phyloP scores from a whole-genome alignment of 1,140 invertebrate species.

The Hermetia illucens region DNA sequence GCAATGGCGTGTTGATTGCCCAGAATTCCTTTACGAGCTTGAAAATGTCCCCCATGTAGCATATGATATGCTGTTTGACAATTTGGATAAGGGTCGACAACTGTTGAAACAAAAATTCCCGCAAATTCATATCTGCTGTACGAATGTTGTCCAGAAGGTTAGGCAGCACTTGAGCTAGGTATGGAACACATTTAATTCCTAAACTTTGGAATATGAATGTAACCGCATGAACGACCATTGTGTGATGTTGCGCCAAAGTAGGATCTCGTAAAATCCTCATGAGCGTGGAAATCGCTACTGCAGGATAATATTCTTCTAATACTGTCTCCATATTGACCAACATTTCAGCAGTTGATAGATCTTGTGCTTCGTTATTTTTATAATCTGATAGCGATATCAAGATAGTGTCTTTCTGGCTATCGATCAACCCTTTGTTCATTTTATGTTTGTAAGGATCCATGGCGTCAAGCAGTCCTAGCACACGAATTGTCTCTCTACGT shows the following conservation, averaged over 20 bases:
- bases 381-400: slow-evolving; percentile 63
- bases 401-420: slow-evolving; percentile 57
- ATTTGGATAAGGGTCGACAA: slow-evolving; percentile 77
- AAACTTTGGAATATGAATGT: slow-evolving; percentile 94
- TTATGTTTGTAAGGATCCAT: slow-evolving; percentile 96
- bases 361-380: slow-evolving; percentile 52
- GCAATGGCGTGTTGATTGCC: slow-evolving; percentile 57
- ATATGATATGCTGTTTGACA: slow-evolving; percentile 90
- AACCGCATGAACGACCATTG: slow-evolving; percentile 88
- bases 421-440: slow-evolving; percentile 83
- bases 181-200: slow-evolving; percentile 92
- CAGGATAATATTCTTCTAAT: slow-evolving; percentile 95
- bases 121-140: slow-evolving; percentile 62
- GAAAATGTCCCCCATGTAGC: slow-evolving; percentile 93
- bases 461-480: slow-evolving; percentile 86
- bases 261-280: slow-evolving; percentile 93
- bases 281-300: slow-evolving; percentile 87
- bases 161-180: slow-evolving; percentile 86
- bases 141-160: slow-evolving; percentile 82
- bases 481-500: slow-evolving; percentile 78
- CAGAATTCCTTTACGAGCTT: slow-evolving; percentile 77
- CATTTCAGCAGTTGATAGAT: slow-evolving; percentile 86
- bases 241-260: slow-evolving; percentile 79
- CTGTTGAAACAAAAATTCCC: slow-evolving; percentile 91
- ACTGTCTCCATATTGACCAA: slow-evolving; percentile 78